A percentile compares a stretch with the other conserved stretches of the same genome.
phyloP scores from a whole-genome alignment of 2,797 vertebrate species.

The Eremophila alpestris region DNA sequence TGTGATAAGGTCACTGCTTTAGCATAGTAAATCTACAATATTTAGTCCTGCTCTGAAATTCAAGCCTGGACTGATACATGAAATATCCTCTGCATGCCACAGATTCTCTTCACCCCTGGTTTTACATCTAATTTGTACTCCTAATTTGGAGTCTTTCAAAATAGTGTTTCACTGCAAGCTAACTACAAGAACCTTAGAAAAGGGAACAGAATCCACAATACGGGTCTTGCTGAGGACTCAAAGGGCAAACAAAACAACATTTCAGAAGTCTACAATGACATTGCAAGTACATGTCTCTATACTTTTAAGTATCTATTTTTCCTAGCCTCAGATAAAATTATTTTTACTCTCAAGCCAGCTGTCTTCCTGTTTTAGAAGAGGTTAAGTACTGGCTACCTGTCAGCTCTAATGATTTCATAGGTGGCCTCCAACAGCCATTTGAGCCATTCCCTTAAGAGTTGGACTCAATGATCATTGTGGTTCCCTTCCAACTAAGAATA shows the following conservation, averaged over 20 bases:
- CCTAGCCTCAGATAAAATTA: background rate
- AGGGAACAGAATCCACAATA: background rate
- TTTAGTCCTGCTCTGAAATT: background rate
- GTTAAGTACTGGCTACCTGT: background rate
- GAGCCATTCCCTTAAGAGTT: background rate
- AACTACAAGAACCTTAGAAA: background rate
- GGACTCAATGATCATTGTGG: background rate
- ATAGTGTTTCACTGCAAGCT: background rate
- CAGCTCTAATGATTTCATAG: background rate
- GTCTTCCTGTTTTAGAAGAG: background rate
- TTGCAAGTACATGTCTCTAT: background rate
- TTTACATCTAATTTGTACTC: background rate
- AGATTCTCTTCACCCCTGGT: background rate
- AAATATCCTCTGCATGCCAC: background rate
- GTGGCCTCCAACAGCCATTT: background rate
- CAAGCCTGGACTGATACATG: background rate
- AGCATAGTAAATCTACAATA: slow-evolving; percentile 31
- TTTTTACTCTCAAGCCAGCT: background rate
- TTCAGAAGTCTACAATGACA: background rate
- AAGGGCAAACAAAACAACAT: background rate
- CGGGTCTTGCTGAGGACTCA: background rate
- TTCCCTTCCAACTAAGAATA: background rate
- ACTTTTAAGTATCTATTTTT: background rate
- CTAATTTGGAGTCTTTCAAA: background rate
- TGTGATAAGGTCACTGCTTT: slow-evolving; percentile 39